Conservation (phyloP, 35 echinoderm and acorn worm genomes). For the Apostichopus japonicus region DNA sequence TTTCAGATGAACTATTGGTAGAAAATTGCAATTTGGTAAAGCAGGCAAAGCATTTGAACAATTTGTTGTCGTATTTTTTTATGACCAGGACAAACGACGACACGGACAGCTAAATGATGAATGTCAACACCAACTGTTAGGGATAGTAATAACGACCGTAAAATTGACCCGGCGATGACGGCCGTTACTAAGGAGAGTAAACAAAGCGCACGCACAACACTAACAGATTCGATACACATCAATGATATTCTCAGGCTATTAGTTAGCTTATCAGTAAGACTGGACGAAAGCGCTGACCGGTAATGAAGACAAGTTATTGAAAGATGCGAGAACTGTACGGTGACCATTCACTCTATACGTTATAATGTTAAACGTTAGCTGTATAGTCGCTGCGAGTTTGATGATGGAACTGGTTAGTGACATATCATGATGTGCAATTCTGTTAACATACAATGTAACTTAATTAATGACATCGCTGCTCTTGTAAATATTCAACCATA, state of each 20-base stretch:
- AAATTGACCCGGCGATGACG: background rate
- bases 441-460: no score
- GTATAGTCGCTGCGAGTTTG: no score
- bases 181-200: background rate
- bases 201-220: background rate
- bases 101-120: background rate
- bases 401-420: no score
- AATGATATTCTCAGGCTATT: background rate
- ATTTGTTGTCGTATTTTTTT: background rate
- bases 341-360: no score
- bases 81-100: background rate
- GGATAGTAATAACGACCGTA: background rate
- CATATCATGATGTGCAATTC: no score
- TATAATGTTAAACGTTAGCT: no score
- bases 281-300: background rate
- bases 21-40: no score
- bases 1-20: no score
- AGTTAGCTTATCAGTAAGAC: background rate
- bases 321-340: background rate
- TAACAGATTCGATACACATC: background rate
- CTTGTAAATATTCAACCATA: no score
- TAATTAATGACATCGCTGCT: no score
- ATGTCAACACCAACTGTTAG: background rate
- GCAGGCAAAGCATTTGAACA: no score
- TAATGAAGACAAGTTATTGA: background rate